Conservation (phyloP, 2,113 vertebrate species). For the Columba janthina region DNA sequence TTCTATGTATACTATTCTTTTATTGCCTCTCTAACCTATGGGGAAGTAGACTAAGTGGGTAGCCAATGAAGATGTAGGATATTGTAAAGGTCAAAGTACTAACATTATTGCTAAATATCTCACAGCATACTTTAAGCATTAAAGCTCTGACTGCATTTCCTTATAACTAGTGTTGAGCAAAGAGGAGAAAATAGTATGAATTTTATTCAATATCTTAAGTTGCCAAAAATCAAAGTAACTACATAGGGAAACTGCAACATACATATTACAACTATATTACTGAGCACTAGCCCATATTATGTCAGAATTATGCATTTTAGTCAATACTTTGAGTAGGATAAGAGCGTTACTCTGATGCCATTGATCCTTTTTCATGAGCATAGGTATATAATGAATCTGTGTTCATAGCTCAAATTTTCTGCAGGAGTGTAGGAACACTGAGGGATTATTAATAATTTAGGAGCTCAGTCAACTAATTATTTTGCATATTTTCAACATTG, state of each 20-base stretch:
- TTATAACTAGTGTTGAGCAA: neutral
- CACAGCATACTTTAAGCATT: slow-evolving; percentile 28
- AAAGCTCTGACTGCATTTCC: slow-evolving; percentile 1
- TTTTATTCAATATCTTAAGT: neutral
- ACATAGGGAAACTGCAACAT: neutral
- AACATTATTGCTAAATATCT: slow-evolving; percentile 65
- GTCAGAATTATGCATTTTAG: neutral
- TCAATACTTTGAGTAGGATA: neutral
- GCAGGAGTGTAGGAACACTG: neutral
- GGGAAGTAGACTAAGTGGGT: neutral
- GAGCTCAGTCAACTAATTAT: neutral
- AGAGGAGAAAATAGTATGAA: neutral
- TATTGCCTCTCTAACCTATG: slow-evolving; percentile 22
- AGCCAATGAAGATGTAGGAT: slow-evolving; percentile 40
- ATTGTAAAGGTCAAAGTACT: slow-evolving; percentile 59
- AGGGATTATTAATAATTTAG: neutral
- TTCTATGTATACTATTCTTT: slow-evolving; percentile 30
- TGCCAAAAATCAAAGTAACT: neutral
- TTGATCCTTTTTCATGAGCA: neutral
- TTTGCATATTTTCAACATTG: neutral
- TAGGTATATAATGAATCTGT: neutral
- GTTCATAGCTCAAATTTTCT: neutral
- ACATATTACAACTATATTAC: neutral
- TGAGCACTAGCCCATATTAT: neutral
- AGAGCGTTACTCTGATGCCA: neutral